A percentile compares a stretch with the other conserved stretches of the same genome.
phyloP scores from a whole-genome alignment of 2,113 vertebrate species.

The Sminthopsis crassicaudata region DNA sequence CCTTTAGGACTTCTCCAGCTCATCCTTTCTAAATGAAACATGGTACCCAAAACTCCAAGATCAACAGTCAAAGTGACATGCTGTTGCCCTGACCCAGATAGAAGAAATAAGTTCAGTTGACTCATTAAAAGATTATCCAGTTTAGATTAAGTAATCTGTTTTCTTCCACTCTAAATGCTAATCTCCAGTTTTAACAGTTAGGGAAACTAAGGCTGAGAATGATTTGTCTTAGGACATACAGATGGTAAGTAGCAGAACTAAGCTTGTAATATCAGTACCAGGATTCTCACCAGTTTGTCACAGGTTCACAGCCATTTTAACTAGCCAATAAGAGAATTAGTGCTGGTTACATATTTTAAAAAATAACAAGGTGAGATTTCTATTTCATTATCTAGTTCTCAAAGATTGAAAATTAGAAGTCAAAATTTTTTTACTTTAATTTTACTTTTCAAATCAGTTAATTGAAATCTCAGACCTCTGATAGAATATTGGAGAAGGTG shows the following conservation, averaged over 20 bases:
- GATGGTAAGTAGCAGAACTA: background rate
- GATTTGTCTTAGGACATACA: background rate
- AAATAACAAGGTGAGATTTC: background rate
- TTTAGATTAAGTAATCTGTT: background rate
- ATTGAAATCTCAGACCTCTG: background rate
- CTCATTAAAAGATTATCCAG: background rate
- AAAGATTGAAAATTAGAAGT: background rate
- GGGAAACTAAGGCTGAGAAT: background rate
- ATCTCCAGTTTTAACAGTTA: no score
- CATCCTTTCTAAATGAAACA: background rate
- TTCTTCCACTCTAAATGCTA: no score
- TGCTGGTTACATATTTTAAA: background rate
- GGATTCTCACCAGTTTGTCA: background rate
- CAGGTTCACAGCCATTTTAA: background rate
- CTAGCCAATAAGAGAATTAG: background rate
- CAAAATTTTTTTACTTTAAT: background rate
- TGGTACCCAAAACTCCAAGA: background rate
- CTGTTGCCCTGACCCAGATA: background rate
- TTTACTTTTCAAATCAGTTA: background rate
- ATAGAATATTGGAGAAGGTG: background rate
- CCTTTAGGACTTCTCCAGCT: background rate
- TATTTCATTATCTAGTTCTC: background rate
- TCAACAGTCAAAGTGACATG: background rate
- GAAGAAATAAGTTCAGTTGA: background rate
- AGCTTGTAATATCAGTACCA: background rate